A percentile compares a stretch with the other conserved stretches of the same genome.
These are phyloP conservation scores for Arothron firmamentum DNA, from an alignment of 2,113 vertebrate genomes.

Conservation along the genomic window DNA sequence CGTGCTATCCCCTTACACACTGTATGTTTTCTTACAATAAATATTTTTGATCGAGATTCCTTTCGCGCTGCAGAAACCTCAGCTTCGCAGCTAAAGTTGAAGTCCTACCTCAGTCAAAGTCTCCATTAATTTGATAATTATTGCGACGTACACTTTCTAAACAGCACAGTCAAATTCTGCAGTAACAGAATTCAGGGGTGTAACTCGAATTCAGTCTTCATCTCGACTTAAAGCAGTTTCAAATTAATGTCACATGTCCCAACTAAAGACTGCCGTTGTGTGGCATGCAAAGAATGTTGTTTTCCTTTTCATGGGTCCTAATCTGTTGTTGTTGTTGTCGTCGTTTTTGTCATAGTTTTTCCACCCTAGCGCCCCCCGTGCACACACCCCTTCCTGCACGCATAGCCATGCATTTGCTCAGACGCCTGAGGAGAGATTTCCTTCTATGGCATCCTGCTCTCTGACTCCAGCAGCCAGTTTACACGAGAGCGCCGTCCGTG, in stretches of 20 bases:
- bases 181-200: neutral
- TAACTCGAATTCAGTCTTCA: constrained; percentile 17
- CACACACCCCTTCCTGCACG: constrained; percentile 16
- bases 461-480: constrained; percentile 8
- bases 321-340: constrained; percentile 32
- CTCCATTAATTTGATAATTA: neutral
- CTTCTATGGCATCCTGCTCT: constrained; percentile 36
- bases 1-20: too few species aligned
- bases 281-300: constrained; percentile 40
- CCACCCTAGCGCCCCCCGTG: constrained; percentile 9
- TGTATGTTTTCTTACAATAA: too few species aligned
- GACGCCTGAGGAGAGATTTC: constrained; percentile 35
- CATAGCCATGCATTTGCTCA: constrained; percentile 3
- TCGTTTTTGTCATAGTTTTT: constrained; percentile 35
- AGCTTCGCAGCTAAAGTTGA: too few species aligned
- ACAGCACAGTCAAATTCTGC: too few species aligned
- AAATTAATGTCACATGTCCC: constrained; percentile 5
- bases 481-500: constrained; percentile 31
- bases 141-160: neutral
- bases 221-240: constrained; percentile 5
- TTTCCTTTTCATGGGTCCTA: constrained; percentile 23
- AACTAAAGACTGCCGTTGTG: constrained; percentile 13
- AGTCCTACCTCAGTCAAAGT: too few species aligned
- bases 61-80: too few species aligned
- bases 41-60: too few species aligned